Conservation (phyloP, 2,113 vertebrate genomes). For the Bujurquina vittata region DNA sequence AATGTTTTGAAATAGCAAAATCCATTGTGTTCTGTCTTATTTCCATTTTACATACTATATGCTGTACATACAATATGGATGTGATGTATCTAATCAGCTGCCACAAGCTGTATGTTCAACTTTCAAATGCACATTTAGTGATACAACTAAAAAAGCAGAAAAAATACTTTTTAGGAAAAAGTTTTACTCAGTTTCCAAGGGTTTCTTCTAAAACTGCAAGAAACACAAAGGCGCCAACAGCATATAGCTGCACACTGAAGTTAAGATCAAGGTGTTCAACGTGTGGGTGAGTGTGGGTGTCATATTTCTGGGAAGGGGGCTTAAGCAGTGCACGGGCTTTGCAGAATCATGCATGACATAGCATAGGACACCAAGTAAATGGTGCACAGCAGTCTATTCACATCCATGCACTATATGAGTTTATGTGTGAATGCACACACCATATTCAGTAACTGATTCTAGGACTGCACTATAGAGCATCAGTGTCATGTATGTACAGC, state of each 20-base stretch:
- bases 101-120: background rate
- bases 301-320: conserved; percentile 19
- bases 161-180: background rate
- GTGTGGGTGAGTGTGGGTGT: background rate
- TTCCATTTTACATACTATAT: background rate
- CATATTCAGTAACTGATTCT: conserved; percentile 18
- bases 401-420: conserved; percentile 54
- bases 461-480: conserved; percentile 25
- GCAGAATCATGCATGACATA: conserved; percentile 63
- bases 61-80: background rate
- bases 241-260: conserved; percentile 32
- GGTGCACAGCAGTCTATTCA: conserved; percentile 48
- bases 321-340: conserved; percentile 53
- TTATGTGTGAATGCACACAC: background rate
- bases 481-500: conserved; percentile 51
- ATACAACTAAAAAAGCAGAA: background rate
- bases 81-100: background rate
- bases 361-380: conserved; percentile 50
- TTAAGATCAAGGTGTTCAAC: background rate
- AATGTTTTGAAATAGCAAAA: background rate
- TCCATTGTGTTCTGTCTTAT: background rate
- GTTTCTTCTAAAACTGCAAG: background rate
- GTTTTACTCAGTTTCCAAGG: background rate
- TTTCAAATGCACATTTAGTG: background rate
- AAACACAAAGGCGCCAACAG: conserved; percentile 32